Percentiles rank a stretch among this genome's conserved stretches.
phyloP scores from a whole-genome alignment of 1,140 invertebrate genomes.

The Theocolax elegans region DNA sequence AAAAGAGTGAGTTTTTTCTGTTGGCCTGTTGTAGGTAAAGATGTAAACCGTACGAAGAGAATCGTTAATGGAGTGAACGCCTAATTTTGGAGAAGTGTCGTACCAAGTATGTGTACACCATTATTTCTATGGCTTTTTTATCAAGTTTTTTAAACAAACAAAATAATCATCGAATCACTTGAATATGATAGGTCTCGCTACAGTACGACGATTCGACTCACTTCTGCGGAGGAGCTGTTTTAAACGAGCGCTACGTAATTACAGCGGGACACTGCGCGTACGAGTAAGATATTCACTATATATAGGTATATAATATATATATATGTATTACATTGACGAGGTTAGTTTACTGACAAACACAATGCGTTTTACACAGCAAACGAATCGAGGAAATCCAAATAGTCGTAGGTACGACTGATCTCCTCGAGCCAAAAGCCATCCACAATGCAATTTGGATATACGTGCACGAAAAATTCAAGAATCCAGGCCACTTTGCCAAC shows the following conservation, averaged over 20 bases:
- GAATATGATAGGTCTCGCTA: conserved; percentile 1
- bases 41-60: too few species aligned
- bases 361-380: background rate
- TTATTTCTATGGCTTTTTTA: too few species aligned
- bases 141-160: too few species aligned
- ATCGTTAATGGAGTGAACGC: conserved; percentile 13
- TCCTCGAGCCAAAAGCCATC: background rate
- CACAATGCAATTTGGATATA: background rate
- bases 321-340: too few species aligned
- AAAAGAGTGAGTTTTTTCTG: too few species aligned
- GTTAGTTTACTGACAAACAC: too few species aligned
- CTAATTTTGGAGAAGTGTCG: conserved; percentile 2
- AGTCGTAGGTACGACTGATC: background rate
- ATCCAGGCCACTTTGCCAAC: background rate
- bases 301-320: background rate
- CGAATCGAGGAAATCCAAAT: background rate
- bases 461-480: background rate
- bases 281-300: too few species aligned
- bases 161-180: too few species aligned
- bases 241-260: conserved; percentile 13
- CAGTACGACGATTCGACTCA: background rate
- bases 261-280: conserved; percentile 9
- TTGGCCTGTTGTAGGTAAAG: background rate
- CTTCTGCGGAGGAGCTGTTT: conserved; percentile 24
- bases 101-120: conserved; percentile 31